A percentile compares a stretch with the other conserved stretches of the same genome.
Evolutionary conservation across 2,888 invertebrate species (phyloP).

Genomic region (Rhyacophila evoluta): DNA sequence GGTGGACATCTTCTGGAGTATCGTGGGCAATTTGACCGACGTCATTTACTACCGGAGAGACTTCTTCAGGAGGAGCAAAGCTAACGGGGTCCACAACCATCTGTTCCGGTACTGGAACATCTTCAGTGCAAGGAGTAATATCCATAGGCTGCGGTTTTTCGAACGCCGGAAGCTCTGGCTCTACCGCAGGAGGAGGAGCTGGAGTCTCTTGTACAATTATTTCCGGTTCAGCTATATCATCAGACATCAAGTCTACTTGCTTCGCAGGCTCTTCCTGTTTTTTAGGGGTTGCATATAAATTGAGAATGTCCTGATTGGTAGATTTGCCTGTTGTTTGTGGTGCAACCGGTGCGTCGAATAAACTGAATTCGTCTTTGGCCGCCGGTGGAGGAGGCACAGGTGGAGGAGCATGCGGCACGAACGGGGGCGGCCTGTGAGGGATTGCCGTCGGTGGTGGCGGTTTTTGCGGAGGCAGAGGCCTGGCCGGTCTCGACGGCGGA

Average conservation of each 20-base stretch:
- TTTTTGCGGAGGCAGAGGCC: conserved; percentile 66
- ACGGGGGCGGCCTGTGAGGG: conserved; percentile 59
- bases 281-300: conserved; percentile 69
- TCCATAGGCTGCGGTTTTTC: conserved; percentile 54
- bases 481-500: conserved; percentile 66
- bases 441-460: conserved; percentile 63
- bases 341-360: conserved; percentile 71
- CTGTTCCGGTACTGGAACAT: conserved; percentile 43
- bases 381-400: conserved; percentile 51
- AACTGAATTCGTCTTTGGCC: conserved; percentile 66
- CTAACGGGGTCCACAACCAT: conserved; percentile 58
- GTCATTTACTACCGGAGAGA: not conserved
- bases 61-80: conserved; percentile 26
- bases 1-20: conserved; percentile 28
- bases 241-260: conserved; percentile 72
- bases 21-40: not conserved
- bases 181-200: conserved; percentile 41
- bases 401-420: conserved; percentile 57
- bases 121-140: conserved; percentile 47
- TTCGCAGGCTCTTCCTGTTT: conserved; percentile 60
- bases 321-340: conserved; percentile 67
- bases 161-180: conserved; percentile 54
- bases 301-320: conserved; percentile 72
- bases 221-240: conserved; percentile 64
- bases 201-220: conserved; percentile 31